Base-by-base conservation (phyloP, 2,797 vertebrate genomes). In the Rhinophrynus dorsalis region DNA sequence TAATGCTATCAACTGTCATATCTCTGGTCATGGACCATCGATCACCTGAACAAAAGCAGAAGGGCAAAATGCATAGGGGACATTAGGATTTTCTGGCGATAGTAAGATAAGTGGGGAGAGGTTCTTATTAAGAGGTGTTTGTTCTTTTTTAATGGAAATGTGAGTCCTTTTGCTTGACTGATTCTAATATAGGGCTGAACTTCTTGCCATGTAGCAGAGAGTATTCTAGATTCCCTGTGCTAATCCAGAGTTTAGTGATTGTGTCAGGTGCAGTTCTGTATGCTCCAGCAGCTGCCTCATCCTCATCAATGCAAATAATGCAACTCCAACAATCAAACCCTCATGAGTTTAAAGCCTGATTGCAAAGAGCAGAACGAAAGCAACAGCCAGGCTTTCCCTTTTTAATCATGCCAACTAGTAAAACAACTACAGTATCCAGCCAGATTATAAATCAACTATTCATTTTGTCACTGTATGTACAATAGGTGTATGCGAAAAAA, bases 221-320 rank as follows among this genome's bases (percentile, higher is more conserved):
- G 83, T 81, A 81, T 83, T 81, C 80, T 64, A 66, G 80, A 80
- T 81, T 87, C 84, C 83, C 80, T 10, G 56, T 7, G 76, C 84
- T 88, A 84, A 88, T 87, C 79, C 81, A 57, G 78, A 78, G 30
- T 80, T 77, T 75, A 1, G 75, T 83, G 86, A 86, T 81, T 84
- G 84, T 82, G 85, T 89, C 87, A 85, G 86, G 85, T 90, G 85
- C 81, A 85, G 76, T 62, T 78, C 86, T 81, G 76, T 74, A 42
- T 83, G 86, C 90, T 89, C 86, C 78, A 83, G 85, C 85, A 85
- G 88, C 86, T 90, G 85, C 79, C 45, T 83, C 84, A 77, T 83
- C 85, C 86, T 84, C 90, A 93, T 93, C 92, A 92, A 90, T 91
- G 92, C 90, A 94, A 95, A 94, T 92, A 81, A 93, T 88, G 84